Evolutionary conservation across 2,113 vertebrate species (phyloP).

Genomic region (Pterocles burchelli): DNA sequence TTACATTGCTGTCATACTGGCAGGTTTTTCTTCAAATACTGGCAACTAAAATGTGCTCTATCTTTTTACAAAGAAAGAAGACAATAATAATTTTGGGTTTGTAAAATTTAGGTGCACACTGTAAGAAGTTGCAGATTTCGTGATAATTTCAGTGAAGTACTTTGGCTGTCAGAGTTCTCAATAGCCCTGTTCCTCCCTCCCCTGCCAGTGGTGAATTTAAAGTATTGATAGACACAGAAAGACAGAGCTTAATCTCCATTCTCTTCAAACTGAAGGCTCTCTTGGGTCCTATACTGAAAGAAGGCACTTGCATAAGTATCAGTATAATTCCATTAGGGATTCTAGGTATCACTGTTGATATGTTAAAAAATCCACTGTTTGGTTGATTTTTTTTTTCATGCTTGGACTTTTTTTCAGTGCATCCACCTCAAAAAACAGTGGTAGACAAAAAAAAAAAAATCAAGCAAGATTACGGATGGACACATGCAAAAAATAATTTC

Average conservation of each 20-base stretch:
- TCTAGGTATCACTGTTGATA: background rate
- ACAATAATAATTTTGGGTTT: background rate
- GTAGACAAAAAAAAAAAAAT: background rate
- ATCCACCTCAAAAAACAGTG: slow-evolving; percentile 5
- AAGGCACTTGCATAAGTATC: background rate
- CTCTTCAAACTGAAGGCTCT: background rate
- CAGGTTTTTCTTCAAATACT: background rate
- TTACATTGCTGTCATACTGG: background rate
- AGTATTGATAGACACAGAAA: background rate
- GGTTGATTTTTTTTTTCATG: background rate
- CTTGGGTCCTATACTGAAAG: background rate
- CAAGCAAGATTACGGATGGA: background rate
- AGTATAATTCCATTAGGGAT: background rate
- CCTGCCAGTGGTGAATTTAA: slow-evolving; percentile 2
- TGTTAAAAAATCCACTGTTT: background rate
- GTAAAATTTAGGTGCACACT: slow-evolving; percentile 15
- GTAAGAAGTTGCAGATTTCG: background rate
- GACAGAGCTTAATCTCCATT: background rate
- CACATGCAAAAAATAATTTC: slow-evolving; percentile 6
- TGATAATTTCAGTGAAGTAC: slow-evolving; percentile 41
- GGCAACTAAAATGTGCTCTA: background rate
- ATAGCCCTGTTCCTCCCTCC: background rate
- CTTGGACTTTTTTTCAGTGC: background rate
- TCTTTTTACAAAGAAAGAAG: background rate
- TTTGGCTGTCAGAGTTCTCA: slow-evolving; percentile 41